Evolutionary conservation across 2,797 vertebrate genomes (phyloP).

Genomic region (Thunnus albacares): DNA sequence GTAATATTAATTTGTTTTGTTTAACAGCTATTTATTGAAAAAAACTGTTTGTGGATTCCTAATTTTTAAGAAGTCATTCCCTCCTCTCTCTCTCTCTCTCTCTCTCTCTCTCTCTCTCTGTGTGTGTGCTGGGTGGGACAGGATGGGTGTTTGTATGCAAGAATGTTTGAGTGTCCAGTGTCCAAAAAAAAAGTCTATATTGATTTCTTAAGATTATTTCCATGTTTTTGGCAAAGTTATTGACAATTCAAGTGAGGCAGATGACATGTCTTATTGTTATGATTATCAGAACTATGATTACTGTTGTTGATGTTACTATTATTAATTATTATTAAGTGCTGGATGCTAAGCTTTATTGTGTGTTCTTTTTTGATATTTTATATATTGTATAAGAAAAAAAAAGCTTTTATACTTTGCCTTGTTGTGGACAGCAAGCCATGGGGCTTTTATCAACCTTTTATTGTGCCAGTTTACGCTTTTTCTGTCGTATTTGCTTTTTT

Average conservation of each 20-base stretch:
- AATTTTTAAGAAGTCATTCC: slow-evolving; percentile 80
- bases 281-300: slow-evolving; percentile 84
- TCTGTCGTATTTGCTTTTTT: slow-evolving; percentile 80
- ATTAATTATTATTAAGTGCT: slow-evolving; percentile 83
- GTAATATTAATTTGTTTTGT: slow-evolving; percentile 81
- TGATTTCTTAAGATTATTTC: slow-evolving; percentile 80
- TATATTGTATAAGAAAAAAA: slow-evolving; percentile 84
- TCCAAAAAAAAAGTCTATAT: slow-evolving; percentile 71
- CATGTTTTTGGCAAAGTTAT: slow-evolving; percentile 75
- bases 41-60: slow-evolving; percentile 69
- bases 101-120: neutral
- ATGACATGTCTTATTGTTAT: slow-evolving; percentile 82
- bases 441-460: slow-evolving; percentile 83
- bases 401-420: slow-evolving; percentile 86
- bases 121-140: slow-evolving; percentile 28
- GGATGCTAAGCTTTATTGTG: slow-evolving; percentile 87
- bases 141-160: slow-evolving; percentile 67
- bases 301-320: slow-evolving; percentile 82
- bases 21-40: slow-evolving; percentile 87
- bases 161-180: slow-evolving; percentile 60
- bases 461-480: slow-evolving; percentile 83
- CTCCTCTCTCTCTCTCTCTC: slow-evolving; percentile 24
- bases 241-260: slow-evolving; percentile 75
- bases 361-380: slow-evolving; percentile 81
- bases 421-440: slow-evolving; percentile 85